phyloP scores from a whole-genome alignment of 2,888 invertebrate species.

The Protodeltote pygarga region DNA sequence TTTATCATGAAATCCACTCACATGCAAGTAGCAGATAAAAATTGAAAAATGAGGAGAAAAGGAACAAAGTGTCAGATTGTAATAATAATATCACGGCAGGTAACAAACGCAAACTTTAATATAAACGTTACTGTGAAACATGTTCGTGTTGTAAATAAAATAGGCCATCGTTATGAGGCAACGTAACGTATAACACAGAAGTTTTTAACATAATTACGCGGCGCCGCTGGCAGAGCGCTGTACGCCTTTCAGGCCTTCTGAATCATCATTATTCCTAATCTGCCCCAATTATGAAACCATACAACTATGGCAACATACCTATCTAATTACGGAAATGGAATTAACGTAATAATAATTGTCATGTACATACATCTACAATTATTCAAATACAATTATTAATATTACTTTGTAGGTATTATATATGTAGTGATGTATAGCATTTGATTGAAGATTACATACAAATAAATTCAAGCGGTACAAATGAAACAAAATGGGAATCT shows the following conservation, averaged over 20 bases:
- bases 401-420: constrained; percentile 14
- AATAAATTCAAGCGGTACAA: too few species aligned
- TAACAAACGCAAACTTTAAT: background rate
- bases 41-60: too few species aligned
- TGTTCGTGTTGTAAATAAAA: constrained; percentile 14
- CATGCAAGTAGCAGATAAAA: background rate
- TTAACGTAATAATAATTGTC: too few species aligned
- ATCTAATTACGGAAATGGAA: constrained; percentile 49
- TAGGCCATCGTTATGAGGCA: constrained; percentile 1
- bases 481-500: background rate
- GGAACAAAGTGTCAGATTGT: too few species aligned
- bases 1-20: constrained; percentile 6
- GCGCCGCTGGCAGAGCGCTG: constrained; percentile 12
- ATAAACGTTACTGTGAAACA: constrained; percentile 6
- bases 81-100: background rate
- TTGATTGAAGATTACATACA: too few species aligned
- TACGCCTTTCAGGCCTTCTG: constrained; percentile 30
- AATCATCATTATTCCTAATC: constrained; percentile 56
- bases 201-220: constrained; percentile 35
- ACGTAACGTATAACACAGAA: constrained; percentile 10
- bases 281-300: constrained; percentile 57
- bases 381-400: constrained; percentile 20
- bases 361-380: constrained; percentile 22
- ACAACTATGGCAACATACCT: constrained; percentile 49
- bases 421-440: too few species aligned